Evolutionary conservation across 2,888 invertebrate species (phyloP), one percentile per base, ranked within the genome.

Genomic region (Lasioglossum lativentre): DNA sequence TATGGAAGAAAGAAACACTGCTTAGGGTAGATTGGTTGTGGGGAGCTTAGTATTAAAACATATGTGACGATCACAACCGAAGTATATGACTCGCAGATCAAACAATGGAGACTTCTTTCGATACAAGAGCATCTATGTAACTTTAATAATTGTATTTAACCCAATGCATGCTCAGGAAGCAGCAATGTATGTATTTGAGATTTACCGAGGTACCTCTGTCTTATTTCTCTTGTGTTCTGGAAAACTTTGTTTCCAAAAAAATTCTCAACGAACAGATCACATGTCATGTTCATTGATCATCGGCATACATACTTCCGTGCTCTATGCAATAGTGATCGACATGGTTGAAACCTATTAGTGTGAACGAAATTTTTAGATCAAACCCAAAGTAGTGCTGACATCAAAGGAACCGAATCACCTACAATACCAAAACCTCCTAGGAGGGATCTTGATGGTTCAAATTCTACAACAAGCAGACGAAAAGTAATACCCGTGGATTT

Each of bases 401-500:
- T 66, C 27, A 92, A 87, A 75, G 84, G 80, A 42, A 79, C 27
- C 30, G 85, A 82, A 38, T 84, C 84, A 10, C 74, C 88, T 5
- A 71, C 86, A 14, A 68, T 84, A 63, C 89, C 92, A 45, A 93
- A 89, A 86, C 89, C 91, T 73, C 83, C 90, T 66, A 88, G 92
- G 19, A 90, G 91, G 84, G 87, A 90, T 56, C 45, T 86, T 45
- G 90, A 90, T n/a, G 45, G 59, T 30, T 47, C 80, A 6, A 86
- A 76, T 83, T 56, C 84, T 70, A 75, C 83, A 1, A 76, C 78
- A 0, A 78, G 42, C 66, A 87, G 82, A 16, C 92, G 93, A 73
- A 94, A 94, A 91, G 82, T 94, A 52, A 94, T 94, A 82, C 94
- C 94, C n/a, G 93, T 94, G 38, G 94, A 94, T 85, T 94, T 95